Evolutionary conservation across 1,140 invertebrate genomes (phyloP), one percentile per base, ranked within the genome.

Genomic region (Babylonia areolata): DNA sequence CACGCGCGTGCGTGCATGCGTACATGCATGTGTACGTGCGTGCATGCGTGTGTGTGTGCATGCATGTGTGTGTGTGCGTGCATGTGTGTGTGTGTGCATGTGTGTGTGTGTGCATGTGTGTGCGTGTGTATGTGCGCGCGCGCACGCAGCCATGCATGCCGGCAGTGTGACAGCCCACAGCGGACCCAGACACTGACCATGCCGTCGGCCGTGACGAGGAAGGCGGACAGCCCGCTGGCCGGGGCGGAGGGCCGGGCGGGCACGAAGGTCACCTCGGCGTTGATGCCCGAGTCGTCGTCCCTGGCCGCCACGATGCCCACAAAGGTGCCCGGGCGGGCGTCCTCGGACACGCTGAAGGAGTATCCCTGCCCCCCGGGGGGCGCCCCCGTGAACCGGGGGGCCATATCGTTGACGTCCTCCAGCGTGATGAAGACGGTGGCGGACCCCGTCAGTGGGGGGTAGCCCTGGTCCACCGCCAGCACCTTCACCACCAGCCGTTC

Each of bases 371-470:
- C 75, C 9, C n/a, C n/a, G n/a, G n/a, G n/a, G n/a, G n/a, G n/a
- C n/a, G n/a, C n/a, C n/a, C n/a, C n/a, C 31, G 58, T 69, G 80
- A 99, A 99, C 88, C 96, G 95, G 0, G 98, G 98, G 0, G 96
- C 95, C 94, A 98, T 98, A 93, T 99, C 98, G 93, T 99, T 99
- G 2, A 97, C 96, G 93, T 99, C 98, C 1, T 96, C 97, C 35
- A 99, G 96, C 0, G 96, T 96, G 23, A 98, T 96, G 42, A 97
- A 96, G 0, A 98, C 96, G 3, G 85, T 87, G 37, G 88, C 87
- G 0, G 85, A 88, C 31, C 88, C 85, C 35, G 89, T 87, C 77
- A 86, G 64, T 31, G 87, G 84, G 3, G 89, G 89, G 28, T 40
- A 77, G 3, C 88, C 89, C 28, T 83, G 78, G 71, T 91, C 90